Conservation (phyloP, 1,140 invertebrate genomes). For the Drosophila novamexicana region DNA sequence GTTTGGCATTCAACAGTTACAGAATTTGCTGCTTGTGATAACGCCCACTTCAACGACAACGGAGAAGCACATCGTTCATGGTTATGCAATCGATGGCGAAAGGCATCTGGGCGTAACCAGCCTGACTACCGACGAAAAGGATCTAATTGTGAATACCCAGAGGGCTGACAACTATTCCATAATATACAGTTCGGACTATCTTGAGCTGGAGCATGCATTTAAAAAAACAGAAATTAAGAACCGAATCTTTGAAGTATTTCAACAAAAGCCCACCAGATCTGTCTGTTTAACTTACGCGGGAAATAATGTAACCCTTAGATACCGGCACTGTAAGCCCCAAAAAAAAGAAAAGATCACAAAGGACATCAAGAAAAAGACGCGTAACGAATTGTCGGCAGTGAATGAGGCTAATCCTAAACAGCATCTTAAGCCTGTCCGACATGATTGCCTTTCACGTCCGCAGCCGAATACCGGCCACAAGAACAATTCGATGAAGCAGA, state of each 20-base stretch:
- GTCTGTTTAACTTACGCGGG: not conserved
- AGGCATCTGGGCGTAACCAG: slow-evolving; percentile 27
- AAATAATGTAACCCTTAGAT: not conserved
- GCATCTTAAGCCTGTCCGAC: too few species aligned
- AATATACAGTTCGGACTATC: not conserved
- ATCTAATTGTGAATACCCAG: not conserved
- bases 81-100: not conserved
- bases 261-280: too few species aligned
- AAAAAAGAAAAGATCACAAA: too few species aligned
- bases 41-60: not conserved
- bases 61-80: slow-evolving; percentile 3
- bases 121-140: not conserved
- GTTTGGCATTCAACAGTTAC: not conserved
- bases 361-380: too few species aligned
- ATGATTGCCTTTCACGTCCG: too few species aligned
- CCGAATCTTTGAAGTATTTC: not conserved
- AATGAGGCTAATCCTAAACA: too few species aligned
- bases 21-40: slow-evolving; percentile 10
- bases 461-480: too few species aligned
- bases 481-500: too few species aligned
- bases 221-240: not conserved
- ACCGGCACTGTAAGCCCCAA: not conserved
- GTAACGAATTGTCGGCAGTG: not conserved
- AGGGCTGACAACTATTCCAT: not conserved
- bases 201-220: slow-evolving; percentile 7